Conservation (phyloP, 1,140 invertebrate genomes). For the Drosophila lacertosa region DNA sequence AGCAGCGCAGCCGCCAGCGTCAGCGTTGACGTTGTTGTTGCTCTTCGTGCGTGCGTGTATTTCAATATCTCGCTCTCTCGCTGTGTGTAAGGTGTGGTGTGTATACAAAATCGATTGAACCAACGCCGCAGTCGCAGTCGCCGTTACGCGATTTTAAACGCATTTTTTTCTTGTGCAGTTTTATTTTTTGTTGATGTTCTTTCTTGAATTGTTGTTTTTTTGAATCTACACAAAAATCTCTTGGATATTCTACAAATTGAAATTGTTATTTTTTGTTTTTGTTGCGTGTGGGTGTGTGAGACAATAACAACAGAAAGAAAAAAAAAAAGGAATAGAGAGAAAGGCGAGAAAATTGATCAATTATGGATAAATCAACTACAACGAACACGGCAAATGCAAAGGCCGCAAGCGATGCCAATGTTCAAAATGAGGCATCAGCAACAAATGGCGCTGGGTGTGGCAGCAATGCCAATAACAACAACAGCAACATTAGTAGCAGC, state of each 20-base stretch:
- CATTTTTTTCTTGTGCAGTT: constrained; percentile 47
- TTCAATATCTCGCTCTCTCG: background rate
- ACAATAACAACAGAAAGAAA: no score
- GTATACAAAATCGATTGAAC: constrained; percentile 79
- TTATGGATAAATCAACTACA: constrained; percentile 73
- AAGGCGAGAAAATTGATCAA: constrained; percentile 20
- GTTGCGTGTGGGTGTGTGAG: constrained; percentile 8
- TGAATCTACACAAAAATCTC: background rate
- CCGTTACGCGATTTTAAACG: constrained; percentile 59
- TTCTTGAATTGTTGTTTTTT: background rate
- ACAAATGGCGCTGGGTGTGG: constrained; percentile 45
- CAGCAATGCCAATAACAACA: constrained; percentile 29
- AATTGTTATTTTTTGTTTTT: constrained; percentile 8
- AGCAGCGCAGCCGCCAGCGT: constrained; percentile 31
- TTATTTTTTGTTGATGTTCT: background rate
- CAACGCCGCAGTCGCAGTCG: constrained; percentile 39
- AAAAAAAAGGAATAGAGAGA: background rate
- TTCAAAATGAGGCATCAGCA: constrained; percentile 42
- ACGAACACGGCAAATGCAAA: constrained; percentile 61
- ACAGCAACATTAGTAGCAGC: constrained; percentile 28
- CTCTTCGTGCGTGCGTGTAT: constrained; percentile 22
- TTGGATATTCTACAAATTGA: background rate
- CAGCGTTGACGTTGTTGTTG: constrained; percentile 14
- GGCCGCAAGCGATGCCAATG: constrained; percentile 3
- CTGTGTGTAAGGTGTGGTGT: constrained; percentile 66